Base-by-base conservation (phyloP, 1,140 invertebrate species). In the Cepaea nemoralis region DNA sequence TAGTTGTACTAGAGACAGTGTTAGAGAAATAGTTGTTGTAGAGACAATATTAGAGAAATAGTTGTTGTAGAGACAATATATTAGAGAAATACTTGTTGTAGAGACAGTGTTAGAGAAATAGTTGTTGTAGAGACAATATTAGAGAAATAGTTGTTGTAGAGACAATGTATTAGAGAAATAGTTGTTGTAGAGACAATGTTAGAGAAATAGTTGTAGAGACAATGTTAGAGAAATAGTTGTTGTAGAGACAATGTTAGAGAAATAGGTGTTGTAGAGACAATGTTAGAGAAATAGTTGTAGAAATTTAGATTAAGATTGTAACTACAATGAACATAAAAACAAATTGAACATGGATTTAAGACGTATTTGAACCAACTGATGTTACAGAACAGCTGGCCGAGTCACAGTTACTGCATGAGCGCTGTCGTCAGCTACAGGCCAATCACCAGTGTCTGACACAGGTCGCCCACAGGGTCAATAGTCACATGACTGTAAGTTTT, bases 321-420 rank as follows among this genome's bases (percentile, higher is more conserved):
- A n/a, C n/a, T n/a, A n/a, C n/a, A n/a, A n/a, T n/a, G n/a, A n/a
- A n/a, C n/a, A n/a, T n/a, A n/a, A n/a, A n/a, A n/a, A 5, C 5
- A 22, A 22, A 22, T 55, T 82, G 24, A 70, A 70, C 35, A 40
- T 40, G 40, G 69, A 70, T 70, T 70, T 70, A 70, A 70, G 69
- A 70, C 69, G 35, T 70, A 10, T 42, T 8, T 70, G 35, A 39
- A 24, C 6, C 40, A 70, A 70, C 24, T 83, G 66, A 33, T 55
- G 48, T 85, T 84, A 24, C 84, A 91, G 90, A 89, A 77, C 87
- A 88, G 85, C 87, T 83, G 67, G 76, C 86, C 48, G 90, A 91
- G 73, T 82, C 83, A 77, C 71, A 85, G 24, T 70, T 90, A 59
- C 78, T 91, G 37, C 42, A 80, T 27, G 89, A 90, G 14, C 73